Percentiles rank a stretch among this genome's conserved stretches.
phyloP scores from a whole-genome alignment of 2,797 vertebrate genomes.

The Pygocentrus nattereri region DNA sequence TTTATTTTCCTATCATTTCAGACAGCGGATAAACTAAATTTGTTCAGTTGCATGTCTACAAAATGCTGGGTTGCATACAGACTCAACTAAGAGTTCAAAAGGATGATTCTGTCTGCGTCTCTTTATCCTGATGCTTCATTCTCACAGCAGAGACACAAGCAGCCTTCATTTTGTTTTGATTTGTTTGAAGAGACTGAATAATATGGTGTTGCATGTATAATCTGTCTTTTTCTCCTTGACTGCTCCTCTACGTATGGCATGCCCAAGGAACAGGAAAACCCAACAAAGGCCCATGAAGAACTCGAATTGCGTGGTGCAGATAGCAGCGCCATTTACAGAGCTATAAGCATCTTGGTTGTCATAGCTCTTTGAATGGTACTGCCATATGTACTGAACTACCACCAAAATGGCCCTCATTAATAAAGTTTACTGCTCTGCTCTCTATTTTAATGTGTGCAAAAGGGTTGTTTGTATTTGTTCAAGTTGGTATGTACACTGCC shows the following conservation, averaged over 20 bases:
- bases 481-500: not conserved
- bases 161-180: not conserved
- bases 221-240: conserved; percentile 26
- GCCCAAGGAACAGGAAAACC: conserved; percentile 15
- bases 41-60: conserved; percentile 11
- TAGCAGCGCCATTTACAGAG: conserved; percentile 94
- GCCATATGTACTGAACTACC: conserved; percentile 85
- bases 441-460: not conserved
- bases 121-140: conserved; percentile 1
- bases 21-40: not conserved
- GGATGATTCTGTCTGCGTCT: not conserved
- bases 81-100: not conserved
- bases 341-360: conserved; percentile 87
- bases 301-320: conserved; percentile 79
- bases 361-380: conserved; percentile 99
- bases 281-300: conserved; percentile 44
- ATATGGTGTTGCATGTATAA: conserved; percentile 19
- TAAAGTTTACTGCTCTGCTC: not conserved
- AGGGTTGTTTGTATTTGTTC: not conserved
- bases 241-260: conserved; percentile 14
- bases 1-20: conserved; percentile 20
- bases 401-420: conserved; percentile 35
- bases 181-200: conserved; percentile 1
- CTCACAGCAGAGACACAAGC: not conserved
- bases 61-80: conserved; percentile 10